Evolutionary conservation across 1,140 invertebrate genomes (phyloP).

Genomic region (Diabrotica undecimpunctata): DNA sequence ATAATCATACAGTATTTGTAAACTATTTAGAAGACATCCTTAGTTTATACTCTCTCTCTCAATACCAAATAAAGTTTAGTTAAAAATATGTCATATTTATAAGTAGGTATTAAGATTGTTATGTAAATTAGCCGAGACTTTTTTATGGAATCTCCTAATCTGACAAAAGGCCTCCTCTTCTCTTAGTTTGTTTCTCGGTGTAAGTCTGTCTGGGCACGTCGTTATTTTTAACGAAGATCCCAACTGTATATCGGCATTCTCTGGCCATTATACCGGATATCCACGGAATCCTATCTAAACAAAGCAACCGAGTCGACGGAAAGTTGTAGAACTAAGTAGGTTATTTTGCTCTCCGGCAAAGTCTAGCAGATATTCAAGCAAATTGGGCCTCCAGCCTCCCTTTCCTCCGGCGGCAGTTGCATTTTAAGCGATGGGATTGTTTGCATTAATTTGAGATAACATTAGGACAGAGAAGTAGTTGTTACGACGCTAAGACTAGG

Average conservation of each 20-base stretch:
- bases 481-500: neutral
- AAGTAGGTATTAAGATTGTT: too few species aligned
- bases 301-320: neutral
- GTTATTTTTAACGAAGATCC: neutral
- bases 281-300: slow-evolving; percentile 1
- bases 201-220: neutral
- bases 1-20: too few species aligned
- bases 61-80: too few species aligned
- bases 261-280: neutral
- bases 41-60: too few species aligned
- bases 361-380: neutral
- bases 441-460: slow-evolving; percentile 2
- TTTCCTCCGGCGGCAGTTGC: neutral
- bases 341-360: neutral
- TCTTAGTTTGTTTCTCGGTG: too few species aligned
- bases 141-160: too few species aligned
- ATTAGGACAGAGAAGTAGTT: slow-evolving; percentile 2
- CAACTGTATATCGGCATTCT: slow-evolving; percentile 1
- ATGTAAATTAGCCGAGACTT: too few species aligned
- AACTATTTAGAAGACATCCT: too few species aligned
- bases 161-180: too few species aligned
- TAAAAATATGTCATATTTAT: too few species aligned
- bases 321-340: slow-evolving; percentile 1
- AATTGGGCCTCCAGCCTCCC: neutral
- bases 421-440: neutral